These are phyloP conservation scores for Meiosimyza decipiens DNA, from an alignment of 2,888 invertebrate species.

Conservation along the genomic window DNA sequence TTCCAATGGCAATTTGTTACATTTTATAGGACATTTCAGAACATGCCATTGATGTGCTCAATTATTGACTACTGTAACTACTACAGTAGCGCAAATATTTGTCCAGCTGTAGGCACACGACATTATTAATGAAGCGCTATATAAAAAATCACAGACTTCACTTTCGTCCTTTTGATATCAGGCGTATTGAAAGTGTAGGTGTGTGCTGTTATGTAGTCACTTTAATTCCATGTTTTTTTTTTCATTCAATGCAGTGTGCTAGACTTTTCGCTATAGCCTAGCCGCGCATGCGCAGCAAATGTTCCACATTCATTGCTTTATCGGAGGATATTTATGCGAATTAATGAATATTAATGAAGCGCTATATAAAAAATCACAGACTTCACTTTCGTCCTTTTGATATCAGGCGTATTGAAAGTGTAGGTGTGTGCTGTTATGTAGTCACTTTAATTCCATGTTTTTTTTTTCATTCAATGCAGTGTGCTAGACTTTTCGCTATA, in stretches of 20 bases:
- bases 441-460: conserved; percentile 12
- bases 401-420: neutral
- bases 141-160: neutral
- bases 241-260: neutral
- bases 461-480: neutral
- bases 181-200: conserved; percentile 7
- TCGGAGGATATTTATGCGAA: neutral
- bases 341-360: too few species aligned
- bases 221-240: neutral
- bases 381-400: neutral
- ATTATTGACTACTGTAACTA: neutral
- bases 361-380: neutral
- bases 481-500: too few species aligned
- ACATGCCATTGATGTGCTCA: neutral
- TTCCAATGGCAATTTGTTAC: too few species aligned
- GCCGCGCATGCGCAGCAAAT: neutral
- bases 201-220: conserved; percentile 2
- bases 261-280: too few species aligned
- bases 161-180: neutral
- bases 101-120: neutral
- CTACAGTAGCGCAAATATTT: conserved; percentile 15
- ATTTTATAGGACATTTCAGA: too few species aligned
- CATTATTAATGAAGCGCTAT: neutral
- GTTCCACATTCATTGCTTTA: neutral
- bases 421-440: conserved; percentile 8